These are phyloP conservation scores for Paramuricea clavata DNA, from an alignment of 92 coral and sea anemone genomes.

Conservation along the genomic window DNA sequence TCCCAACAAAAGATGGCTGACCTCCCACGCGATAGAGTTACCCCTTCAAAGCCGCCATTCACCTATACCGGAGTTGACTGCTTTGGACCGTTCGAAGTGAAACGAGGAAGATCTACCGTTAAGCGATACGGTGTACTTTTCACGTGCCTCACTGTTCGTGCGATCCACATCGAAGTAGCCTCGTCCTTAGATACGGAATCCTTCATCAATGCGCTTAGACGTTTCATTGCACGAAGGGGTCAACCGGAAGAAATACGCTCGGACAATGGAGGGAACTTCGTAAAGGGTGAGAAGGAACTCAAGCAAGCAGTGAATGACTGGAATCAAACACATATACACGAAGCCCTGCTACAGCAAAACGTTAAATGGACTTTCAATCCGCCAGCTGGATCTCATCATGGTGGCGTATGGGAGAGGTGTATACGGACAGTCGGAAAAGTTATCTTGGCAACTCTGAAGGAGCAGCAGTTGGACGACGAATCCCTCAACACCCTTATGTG, in stretches of 20 bases:
- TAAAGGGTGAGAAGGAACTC: constrained; percentile 67
- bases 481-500: constrained; percentile 62
- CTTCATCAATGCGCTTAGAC: constrained; percentile 63
- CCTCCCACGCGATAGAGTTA: constrained; percentile 56
- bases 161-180: constrained; percentile 68
- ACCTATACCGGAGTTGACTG: constrained; percentile 59
- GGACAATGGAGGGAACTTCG: constrained; percentile 71
- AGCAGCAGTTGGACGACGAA: constrained; percentile 69
- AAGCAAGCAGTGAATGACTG: constrained; percentile 29
- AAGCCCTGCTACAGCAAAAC: constrained; percentile 54
- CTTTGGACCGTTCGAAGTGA: constrained; percentile 62
- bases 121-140: constrained; percentile 67
- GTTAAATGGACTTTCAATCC: constrained; percentile 74
- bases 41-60: constrained; percentile 68
- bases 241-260: constrained; percentile 60
- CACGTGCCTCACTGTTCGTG: constrained; percentile 62
- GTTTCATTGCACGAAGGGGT: constrained; percentile 67
- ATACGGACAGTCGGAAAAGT: constrained; percentile 67
- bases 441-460: constrained; percentile 55
- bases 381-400: constrained; percentile 73
- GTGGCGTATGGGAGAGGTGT: constrained; percentile 76
- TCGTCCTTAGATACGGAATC: constrained; percentile 64
- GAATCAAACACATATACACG: constrained; percentile 56
- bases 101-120: constrained; percentile 45
- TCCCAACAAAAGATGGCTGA: constrained; percentile 66